phyloP scores from a whole-genome alignment of 2,888 invertebrate species.

The Crepidodera aurea region DNA sequence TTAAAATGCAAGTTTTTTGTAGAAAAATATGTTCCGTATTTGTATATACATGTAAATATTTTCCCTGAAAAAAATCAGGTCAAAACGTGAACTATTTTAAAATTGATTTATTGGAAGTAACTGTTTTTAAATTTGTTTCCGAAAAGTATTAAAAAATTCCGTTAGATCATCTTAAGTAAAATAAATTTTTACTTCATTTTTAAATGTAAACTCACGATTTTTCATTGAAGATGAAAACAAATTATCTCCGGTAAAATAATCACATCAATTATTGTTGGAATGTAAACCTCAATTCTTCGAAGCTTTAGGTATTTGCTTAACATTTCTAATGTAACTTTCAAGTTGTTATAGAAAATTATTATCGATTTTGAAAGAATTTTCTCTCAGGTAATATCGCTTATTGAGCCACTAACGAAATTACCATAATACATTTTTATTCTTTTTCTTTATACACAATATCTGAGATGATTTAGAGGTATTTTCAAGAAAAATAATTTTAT shows the following conservation, averaged over 20 bases:
- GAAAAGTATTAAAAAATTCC: too few species aligned
- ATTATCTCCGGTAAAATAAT: not conserved
- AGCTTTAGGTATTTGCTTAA: not conserved
- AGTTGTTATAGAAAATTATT: constrained; percentile 5
- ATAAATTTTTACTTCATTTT: too few species aligned
- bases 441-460: not conserved
- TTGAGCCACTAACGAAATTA: not conserved
- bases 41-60: too few species aligned
- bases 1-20: too few species aligned
- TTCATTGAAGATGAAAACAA: not conserved
- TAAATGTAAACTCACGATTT: not conserved
- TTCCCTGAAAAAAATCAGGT: too few species aligned
- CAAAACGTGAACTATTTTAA: too few species aligned
- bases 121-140: too few species aligned
- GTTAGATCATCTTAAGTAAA: too few species aligned
- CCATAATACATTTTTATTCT: not conserved
- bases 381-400: not conserved
- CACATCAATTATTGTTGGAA: not conserved
- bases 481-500: too few species aligned
- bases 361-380: not conserved
- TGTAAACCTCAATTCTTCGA: not conserved
- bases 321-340: not conserved
- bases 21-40: too few species aligned
- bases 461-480: too few species aligned
- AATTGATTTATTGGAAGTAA: too few species aligned